Percentiles rank a stretch among this genome's conserved stretches.
These are phyloP conservation scores for Mechanitis mazaeus DNA, from an alignment of 2,888 invertebrate species.

Conservation along the genomic window DNA sequence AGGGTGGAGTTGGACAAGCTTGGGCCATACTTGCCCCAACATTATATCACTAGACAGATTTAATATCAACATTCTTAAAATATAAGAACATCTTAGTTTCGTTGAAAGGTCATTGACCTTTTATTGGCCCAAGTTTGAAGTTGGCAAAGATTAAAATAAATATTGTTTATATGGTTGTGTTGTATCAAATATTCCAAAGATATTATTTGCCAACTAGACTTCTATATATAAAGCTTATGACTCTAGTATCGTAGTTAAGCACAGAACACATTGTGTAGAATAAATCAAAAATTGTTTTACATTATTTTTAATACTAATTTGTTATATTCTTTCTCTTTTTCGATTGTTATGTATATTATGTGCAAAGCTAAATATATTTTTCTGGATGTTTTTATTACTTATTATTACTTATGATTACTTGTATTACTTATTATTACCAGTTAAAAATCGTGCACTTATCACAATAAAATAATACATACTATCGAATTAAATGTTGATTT, in stretches of 20 bases:
- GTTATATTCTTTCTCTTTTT: too few relatives aligned
- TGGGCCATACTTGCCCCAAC: conserved; percentile 5
- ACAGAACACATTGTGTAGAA: background rate
- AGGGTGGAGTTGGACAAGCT: conserved; percentile 18
- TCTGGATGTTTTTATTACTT: too few relatives aligned
- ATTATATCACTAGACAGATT: background rate
- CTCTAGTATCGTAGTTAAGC: background rate
- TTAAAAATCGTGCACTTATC: too few relatives aligned
- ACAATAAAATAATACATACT: too few relatives aligned
- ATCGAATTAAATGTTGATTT: too few relatives aligned
- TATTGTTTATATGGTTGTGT: background rate
- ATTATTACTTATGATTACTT: too few relatives aligned
- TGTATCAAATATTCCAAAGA: conserved; percentile 7
- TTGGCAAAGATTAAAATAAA: background rate
- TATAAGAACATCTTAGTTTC: too few relatives aligned
- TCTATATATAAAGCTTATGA: background rate
- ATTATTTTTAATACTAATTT: too few relatives aligned
- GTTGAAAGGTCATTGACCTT: background rate
- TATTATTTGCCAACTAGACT: background rate
- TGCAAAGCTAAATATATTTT: too few relatives aligned
- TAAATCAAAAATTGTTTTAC: background rate
- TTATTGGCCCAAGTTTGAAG: background rate
- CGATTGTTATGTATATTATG: too few relatives aligned
- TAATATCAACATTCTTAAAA: too few relatives aligned
- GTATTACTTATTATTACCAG: too few relatives aligned